phyloP scores from a whole-genome alignment of 2,888 invertebrate species.

The Cryptus armator region DNA sequence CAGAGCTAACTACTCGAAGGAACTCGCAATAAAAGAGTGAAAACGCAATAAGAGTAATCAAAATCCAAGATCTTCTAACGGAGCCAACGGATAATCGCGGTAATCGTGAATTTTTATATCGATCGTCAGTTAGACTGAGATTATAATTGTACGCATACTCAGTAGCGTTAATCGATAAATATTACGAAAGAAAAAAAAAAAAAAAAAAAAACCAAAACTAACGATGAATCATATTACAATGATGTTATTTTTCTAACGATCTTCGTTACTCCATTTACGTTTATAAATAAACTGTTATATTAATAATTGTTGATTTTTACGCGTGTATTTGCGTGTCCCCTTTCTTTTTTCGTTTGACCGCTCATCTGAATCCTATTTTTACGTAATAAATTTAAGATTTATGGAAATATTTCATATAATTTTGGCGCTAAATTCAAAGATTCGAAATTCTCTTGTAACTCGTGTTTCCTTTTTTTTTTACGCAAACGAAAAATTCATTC shows the following conservation, averaged over 20 bases:
- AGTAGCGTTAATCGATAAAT: slow-evolving; percentile 55
- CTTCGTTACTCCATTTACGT: slow-evolving; percentile 74
- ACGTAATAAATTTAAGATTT: too few species aligned
- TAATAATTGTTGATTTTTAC: slow-evolving; percentile 28
- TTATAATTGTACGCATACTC: slow-evolving; percentile 58
- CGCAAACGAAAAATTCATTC: slow-evolving; percentile 31
- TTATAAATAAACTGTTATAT: slow-evolving; percentile 75
- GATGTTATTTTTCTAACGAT: slow-evolving; percentile 80
- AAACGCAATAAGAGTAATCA: slow-evolving; percentile 57
- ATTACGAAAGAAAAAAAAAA: slow-evolving; percentile 48
- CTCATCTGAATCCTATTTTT: too few species aligned
- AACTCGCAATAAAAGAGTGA: slow-evolving; percentile 51
- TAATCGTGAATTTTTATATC: slow-evolving; percentile 47
- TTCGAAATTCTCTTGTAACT: background rate
- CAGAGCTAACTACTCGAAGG: slow-evolving; percentile 45
- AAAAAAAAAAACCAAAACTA: slow-evolving; percentile 18
- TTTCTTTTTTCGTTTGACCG: background rate
- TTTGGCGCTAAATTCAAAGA: background rate
- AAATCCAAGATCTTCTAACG: slow-evolving; percentile 63
- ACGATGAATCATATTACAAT: slow-evolving; percentile 59
- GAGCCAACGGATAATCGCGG: slow-evolving; percentile 19
- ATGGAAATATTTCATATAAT: background rate
- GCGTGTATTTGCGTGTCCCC: background rate
- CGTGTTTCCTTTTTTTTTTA: background rate
- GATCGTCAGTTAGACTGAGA: slow-evolving; percentile 54